Percentiles rank a stretch among this genome's conserved stretches.
Evolutionary conservation across 2,797 vertebrate genomes (phyloP).

Genomic region (Carcharodon carcharias): DNA sequence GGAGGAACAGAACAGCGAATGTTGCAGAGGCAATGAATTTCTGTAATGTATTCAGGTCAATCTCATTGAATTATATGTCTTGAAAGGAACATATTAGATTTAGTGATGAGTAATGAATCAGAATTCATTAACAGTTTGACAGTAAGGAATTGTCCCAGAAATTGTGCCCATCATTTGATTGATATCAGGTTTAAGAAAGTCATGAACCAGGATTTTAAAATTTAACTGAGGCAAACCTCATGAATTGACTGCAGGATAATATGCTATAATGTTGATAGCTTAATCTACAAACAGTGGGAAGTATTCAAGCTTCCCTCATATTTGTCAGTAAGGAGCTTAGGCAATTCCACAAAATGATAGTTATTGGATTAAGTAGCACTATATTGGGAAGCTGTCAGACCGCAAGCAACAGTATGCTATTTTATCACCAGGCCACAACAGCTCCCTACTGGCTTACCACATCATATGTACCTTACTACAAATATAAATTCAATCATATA

Average conservation of each 20-base stretch:
- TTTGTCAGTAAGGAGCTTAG: not conserved
- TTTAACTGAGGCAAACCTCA: not conserved
- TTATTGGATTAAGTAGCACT: not conserved
- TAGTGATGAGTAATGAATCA: not conserved
- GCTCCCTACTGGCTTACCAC: not conserved
- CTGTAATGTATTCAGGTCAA: not conserved
- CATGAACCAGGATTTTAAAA: not conserved
- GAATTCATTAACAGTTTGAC: not conserved
- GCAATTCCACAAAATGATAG: not conserved
- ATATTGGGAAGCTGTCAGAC: not conserved
- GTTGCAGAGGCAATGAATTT: not conserved
- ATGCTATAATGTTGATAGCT: not conserved
- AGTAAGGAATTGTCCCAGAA: not conserved
- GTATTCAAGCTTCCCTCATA: not conserved
- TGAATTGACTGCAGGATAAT: not conserved
- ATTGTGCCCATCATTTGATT: not conserved
- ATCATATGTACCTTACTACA: not conserved
- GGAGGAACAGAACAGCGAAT: not conserved
- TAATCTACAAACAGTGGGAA: not conserved
- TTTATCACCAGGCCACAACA: not conserved
- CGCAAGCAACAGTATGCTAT: not conserved
- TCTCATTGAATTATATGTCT: not conserved
- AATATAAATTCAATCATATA: not conserved
- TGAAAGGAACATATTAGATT: not conserved
- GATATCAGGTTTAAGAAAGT: not conserved